These are phyloP conservation scores for Scortum barcoo DNA, from an alignment of 2,113 vertebrate genomes.

Conservation along the genomic window DNA sequence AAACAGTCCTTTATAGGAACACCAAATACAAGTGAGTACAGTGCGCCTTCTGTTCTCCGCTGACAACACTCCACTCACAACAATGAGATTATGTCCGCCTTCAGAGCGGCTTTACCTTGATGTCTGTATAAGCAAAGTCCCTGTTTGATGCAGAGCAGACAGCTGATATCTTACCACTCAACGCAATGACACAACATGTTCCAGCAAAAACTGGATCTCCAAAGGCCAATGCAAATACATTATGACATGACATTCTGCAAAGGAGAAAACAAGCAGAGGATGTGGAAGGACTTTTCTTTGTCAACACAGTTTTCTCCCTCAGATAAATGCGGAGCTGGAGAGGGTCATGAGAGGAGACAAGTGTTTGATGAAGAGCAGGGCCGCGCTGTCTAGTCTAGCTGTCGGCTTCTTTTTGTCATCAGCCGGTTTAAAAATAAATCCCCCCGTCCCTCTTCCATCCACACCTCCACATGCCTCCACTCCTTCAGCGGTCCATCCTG, in stretches of 20 bases:
- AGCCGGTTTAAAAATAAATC: conserved; percentile 79
- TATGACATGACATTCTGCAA: conserved; percentile 7
- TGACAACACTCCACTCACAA: background rate
- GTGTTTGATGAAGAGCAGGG: conserved; percentile 72
- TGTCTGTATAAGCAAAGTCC: background rate
- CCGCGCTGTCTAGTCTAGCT: conserved; percentile 52
- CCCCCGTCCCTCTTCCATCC: conserved; percentile 36
- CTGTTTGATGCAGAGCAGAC: background rate
- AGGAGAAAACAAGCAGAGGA: background rate
- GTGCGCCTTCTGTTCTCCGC: background rate
- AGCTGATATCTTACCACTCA: background rate
- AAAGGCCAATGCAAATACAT: background rate
- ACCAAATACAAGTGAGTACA: background rate
- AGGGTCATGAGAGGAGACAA: conserved; percentile 64
- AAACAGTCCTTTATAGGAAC: background rate
- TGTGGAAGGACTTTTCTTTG: conserved; percentile 24
- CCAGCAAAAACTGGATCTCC: background rate
- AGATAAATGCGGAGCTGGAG: conserved; percentile 44
- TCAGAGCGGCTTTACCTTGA: background rate
- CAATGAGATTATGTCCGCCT: conserved; percentile 1
- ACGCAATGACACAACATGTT: background rate
- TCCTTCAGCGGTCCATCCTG: conserved; percentile 59
- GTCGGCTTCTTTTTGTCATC: conserved; percentile 69
- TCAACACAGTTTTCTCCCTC: conserved; percentile 30
- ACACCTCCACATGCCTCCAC: conserved; percentile 33